Evolutionary conservation across 2,797 vertebrate genomes (phyloP), one percentile per base, ranked within the genome.

Genomic region (Ceyx erithaca): DNA sequence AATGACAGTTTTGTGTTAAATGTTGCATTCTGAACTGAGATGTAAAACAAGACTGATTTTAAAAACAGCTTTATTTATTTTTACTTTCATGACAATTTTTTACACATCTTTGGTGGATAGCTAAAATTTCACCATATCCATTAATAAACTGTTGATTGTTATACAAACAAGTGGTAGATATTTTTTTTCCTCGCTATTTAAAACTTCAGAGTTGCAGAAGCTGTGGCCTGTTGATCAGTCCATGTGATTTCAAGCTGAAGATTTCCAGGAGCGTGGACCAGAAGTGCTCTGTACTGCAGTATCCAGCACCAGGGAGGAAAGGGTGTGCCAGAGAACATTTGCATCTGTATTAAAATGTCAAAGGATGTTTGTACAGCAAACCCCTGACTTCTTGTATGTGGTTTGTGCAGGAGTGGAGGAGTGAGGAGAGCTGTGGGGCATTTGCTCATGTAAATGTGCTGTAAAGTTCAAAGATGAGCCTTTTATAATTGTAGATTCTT

Each of bases 41-140:
- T 96, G 97, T 98, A 97, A 96, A 97, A 86, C 63, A 71, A 97
- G 96, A 97, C 94, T 96, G 96, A 97, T 97, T 97, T 92, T 96
- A 96, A 96, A 97, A 88, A 96, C 95, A 96, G 96, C 97, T 98
- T 97, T 98, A 98, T 98, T 98, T 98, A 98, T 98, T 98, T 98
- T 97, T 97, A 96, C 94, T 97, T 97, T 96, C 97, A 87, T 96
- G 94, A 95, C 92, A 62, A 91, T 97, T 97, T 97, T 97, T 96
- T 97, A 97, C 97, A 96, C 96, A 96, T 96, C 95, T 96, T 93
- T 95, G 97, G 97, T 97, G 97, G 97, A 96, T 90, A 92, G 96
- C 91, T 93, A 95, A 95, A 87, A 95, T 89, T 92, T 98, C 97
- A 96, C 97, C 94, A 83, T 96, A 96, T 98, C 97, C 97, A 97